These are phyloP conservation scores for Psix sp. DNA, from an alignment of 1,140 invertebrate species.

Conservation along the genomic window DNA sequence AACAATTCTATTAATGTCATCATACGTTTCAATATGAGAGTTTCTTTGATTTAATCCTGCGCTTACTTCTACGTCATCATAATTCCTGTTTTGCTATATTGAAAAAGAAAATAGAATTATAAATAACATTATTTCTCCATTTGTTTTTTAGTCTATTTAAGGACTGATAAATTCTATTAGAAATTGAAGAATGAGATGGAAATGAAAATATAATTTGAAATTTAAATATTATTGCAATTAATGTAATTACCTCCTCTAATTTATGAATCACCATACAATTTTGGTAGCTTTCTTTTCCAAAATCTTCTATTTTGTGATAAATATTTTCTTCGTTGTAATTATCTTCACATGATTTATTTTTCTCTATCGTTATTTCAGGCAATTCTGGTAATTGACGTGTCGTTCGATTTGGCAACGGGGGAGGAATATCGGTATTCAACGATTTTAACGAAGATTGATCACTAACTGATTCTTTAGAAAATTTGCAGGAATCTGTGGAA, in stretches of 20 bases:
- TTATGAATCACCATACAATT: slow-evolving; percentile 55
- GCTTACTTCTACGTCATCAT: slow-evolving; percentile 60
- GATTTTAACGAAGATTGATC: slow-evolving; percentile 19
- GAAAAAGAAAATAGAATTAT: neutral
- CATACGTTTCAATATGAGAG: slow-evolving; percentile 15
- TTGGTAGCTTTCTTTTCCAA: slow-evolving; percentile 61
- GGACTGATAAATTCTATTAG: too few species aligned
- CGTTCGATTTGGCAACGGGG: slow-evolving; percentile 64
- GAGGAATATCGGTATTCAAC: slow-evolving; percentile 24
- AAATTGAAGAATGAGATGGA: too few species aligned
- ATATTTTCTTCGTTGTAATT: slow-evolving; percentile 69
- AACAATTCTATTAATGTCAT: slow-evolving; percentile 29
- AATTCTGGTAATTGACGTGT: slow-evolving; percentile 66
- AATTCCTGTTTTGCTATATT: slow-evolving; percentile 42
- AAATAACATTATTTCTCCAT: neutral
- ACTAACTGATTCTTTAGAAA: neutral
- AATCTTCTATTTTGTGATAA: slow-evolving; percentile 72
- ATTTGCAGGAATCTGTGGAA: slow-evolving; percentile 4
- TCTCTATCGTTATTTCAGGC: slow-evolving; percentile 44
- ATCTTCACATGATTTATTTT: slow-evolving; percentile 13
- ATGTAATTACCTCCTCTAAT: slow-evolving; percentile 71
- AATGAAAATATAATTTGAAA: too few species aligned
- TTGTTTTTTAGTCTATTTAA: too few species aligned
- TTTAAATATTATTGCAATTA: too few species aligned
- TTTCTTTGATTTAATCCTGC: slow-evolving; percentile 6